Conservation (phyloP, 2,797 vertebrate species). For the Bradypodion ventrale region DNA sequence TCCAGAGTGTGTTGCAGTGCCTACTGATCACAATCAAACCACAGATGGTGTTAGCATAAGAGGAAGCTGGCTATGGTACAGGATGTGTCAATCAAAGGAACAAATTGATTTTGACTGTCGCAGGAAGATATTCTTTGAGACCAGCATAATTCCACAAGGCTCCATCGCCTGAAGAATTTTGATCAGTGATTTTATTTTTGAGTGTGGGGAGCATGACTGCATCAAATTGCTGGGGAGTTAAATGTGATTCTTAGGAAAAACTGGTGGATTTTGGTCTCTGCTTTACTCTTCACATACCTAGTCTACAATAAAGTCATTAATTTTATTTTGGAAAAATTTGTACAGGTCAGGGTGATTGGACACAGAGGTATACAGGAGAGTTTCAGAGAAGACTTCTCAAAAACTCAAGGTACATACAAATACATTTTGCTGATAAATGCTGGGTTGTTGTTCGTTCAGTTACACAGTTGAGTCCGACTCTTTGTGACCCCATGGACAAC, state of each 20-base stretch:
- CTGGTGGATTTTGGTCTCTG: constrained; percentile 55
- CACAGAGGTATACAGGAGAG: constrained; percentile 48
- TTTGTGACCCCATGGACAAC: too few relatives aligned
- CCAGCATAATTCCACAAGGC: constrained; percentile 51
- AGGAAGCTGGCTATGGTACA: constrained; percentile 45
- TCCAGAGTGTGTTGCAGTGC: constrained; percentile 52
- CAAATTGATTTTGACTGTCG: constrained; percentile 50
- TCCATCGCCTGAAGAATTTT: constrained; percentile 33
- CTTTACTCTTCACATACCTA: constrained; percentile 37
- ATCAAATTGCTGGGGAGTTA: constrained; percentile 53
- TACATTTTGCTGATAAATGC: not conserved
- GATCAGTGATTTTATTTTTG: constrained; percentile 4
- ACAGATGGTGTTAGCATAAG: constrained; percentile 46
- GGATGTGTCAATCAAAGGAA: constrained; percentile 58
- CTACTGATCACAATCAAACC: constrained; percentile 70
- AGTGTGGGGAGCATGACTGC: constrained; percentile 37
- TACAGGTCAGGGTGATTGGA: constrained; percentile 33
- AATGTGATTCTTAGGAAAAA: constrained; percentile 54
- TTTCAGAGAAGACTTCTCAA: constrained; percentile 47
- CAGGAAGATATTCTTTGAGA: constrained; percentile 46
- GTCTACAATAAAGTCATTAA: constrained; percentile 40
- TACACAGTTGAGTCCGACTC: too few relatives aligned
- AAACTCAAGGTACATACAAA: constrained; percentile 39
- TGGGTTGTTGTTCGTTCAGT: too few relatives aligned
- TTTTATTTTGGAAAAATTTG: constrained; percentile 28